Conservation (phyloP, 2,797 vertebrate species). For the Oryzias sinensis region DNA sequence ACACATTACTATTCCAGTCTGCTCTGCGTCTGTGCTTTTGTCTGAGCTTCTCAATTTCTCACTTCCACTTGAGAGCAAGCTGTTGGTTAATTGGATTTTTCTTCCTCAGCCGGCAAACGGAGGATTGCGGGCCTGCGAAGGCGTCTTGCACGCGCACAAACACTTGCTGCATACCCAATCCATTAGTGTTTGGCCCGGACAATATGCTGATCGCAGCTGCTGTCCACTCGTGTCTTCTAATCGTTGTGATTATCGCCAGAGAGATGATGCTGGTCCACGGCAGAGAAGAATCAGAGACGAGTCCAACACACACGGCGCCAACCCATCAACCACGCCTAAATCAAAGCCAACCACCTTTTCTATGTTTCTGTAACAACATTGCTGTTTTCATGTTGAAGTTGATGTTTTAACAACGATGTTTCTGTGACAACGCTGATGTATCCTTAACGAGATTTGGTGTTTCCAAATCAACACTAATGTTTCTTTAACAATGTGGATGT, state of each 20-base stretch:
- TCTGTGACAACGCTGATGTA: too few relatives aligned
- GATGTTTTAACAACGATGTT: too few relatives aligned
- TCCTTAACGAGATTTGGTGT: too few relatives aligned
- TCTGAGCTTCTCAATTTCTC: conserved; percentile 59
- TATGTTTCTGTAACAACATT: too few relatives aligned
- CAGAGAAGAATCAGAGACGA: conserved; percentile 8
- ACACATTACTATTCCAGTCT: conserved; percentile 51
- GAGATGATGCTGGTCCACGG: conserved; percentile 17
- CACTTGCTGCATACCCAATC: conserved; percentile 1
- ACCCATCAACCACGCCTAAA: not conserved
- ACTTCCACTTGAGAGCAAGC: conserved; percentile 53
- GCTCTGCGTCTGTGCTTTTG: conserved; percentile 39
- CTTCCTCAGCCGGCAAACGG: conserved; percentile 23
- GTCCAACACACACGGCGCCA: not conserved
- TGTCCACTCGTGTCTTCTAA: conserved; percentile 36
- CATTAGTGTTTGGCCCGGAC: conserved; percentile 37
- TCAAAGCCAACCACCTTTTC: not conserved
- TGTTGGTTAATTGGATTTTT: conserved; percentile 60
- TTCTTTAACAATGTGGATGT: too few relatives aligned
- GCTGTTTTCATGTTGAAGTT: too few relatives aligned
- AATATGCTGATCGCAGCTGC: conserved; percentile 36
- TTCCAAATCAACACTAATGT: too few relatives aligned
- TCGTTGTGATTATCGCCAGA: conserved; percentile 35
- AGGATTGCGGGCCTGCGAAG: conserved; percentile 24
- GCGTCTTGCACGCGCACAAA: conserved; percentile 13